Base-by-base conservation (phyloP, 2,888 invertebrate genomes). In the Melitaea athalia region DNA sequence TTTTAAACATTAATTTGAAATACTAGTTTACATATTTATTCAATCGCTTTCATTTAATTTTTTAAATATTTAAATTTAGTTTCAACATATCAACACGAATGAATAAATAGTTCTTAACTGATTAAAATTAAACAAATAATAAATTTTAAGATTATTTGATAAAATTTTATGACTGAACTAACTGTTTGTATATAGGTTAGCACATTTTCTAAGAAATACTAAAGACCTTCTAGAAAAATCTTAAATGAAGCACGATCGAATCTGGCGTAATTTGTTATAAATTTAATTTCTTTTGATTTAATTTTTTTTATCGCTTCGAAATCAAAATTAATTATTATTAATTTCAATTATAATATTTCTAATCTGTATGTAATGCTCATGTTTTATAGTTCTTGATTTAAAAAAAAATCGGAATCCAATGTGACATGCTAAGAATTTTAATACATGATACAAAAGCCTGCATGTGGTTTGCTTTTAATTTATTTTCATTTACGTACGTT, bases 401-500 rank as follows among this genome's bases (percentile, higher is more conserved):
- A 24, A 47, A 14, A 5, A 47, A 11, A 11, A 12, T 12, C 45
- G 38, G 38, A 49, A 15, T 15, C 10, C 3, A 15, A 50, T 17
- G 52, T 60, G 43, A 52, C 59, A 65, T 53, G 45, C 31, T 45
- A 60, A 60, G 33, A 11, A 65, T 59, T 65, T 67, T 59, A 63
- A 70, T 53, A 70, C 2, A 38, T n/a, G n/a, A n/a, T 67, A 60
- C 63, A 11, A 70, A 64, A 61, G 63, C 60, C 52, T 55, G 55
- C 50, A 49, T 61, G 45, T 64, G 49, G 63, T 64, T 55, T 33
- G 59, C 31, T 63, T 53, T 55, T 53, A 62, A 74, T 73, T 75
- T 72, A 72, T 74, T 74, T 72, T 71, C 67, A 69, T 63, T 69
- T 71, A 38, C 4, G 8, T 38, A 38, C 6, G 8, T 38, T 64